Percentiles rank a stretch among this genome's conserved stretches.
Conservation (phyloP, 2,113 vertebrate species). For the Danionella cerebrum region DNA sequence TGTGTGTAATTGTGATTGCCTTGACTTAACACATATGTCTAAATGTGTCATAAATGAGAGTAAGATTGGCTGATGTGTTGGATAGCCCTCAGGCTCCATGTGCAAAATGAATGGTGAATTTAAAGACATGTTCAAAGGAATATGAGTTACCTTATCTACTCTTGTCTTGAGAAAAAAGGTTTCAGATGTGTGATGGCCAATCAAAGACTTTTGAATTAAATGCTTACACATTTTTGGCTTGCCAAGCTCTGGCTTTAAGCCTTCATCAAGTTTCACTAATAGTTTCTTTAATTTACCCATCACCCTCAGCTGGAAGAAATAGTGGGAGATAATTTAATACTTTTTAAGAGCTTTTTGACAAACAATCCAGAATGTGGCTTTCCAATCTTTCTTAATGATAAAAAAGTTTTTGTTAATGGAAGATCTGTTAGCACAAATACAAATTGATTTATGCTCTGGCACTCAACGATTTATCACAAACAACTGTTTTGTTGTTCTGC, state of each 20-base stretch:
- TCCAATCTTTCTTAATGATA: not conserved
- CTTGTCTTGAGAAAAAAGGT: not conserved
- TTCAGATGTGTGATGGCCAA: not conserved
- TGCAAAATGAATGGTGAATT: not conserved
- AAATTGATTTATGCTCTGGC: not conserved
- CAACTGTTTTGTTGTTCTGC: not conserved
- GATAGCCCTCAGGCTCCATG: not conserved
- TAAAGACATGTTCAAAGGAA: no score
- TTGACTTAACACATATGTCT: no score
- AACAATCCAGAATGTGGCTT: not conserved
- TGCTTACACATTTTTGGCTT: not conserved
- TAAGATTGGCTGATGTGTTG: not conserved
- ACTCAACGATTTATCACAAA: not conserved
- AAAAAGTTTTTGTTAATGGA: constrained; percentile 1
- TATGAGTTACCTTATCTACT: no score
- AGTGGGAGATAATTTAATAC: not conserved
- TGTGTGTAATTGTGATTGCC: no score
- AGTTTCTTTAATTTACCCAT: not conserved
- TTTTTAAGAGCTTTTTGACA: no score
- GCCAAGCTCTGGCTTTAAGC: not conserved
- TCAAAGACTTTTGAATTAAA: not conserved
- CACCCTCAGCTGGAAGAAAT: not conserved
- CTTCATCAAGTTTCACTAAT: not conserved
- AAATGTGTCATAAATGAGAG: not conserved
- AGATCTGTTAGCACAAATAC: not conserved